Evolutionary conservation across 2,113 vertebrate species (phyloP).

Genomic region (Casuarius casuarius): DNA sequence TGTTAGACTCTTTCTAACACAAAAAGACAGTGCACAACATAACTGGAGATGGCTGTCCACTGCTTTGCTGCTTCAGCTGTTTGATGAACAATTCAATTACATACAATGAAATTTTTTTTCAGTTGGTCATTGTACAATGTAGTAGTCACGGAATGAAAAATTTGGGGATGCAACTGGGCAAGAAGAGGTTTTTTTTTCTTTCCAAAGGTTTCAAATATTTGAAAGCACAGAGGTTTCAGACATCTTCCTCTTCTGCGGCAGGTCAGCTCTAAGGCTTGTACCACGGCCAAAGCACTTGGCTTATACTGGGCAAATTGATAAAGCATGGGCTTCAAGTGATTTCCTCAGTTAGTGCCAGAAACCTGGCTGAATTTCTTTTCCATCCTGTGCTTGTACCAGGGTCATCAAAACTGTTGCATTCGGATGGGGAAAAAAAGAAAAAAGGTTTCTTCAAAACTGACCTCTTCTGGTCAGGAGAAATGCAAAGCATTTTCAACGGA

Average conservation of each 20-base stretch:
- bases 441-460: background rate
- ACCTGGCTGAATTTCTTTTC: background rate
- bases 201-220: background rate
- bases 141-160: background rate
- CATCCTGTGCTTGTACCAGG: background rate
- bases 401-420: background rate
- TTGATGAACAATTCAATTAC: accelerated
- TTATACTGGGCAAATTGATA: background rate
- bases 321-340: background rate
- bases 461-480: background rate
- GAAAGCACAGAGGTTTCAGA: background rate
- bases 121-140: background rate
- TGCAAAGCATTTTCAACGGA: background rate
- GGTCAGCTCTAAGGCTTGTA: background rate
- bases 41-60: background rate
- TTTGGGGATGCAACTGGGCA: background rate
- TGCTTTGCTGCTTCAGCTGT: background rate
- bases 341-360: background rate
- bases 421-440: background rate
- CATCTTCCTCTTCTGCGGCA: background rate
- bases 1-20: background rate
- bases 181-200: background rate
- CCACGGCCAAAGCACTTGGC: background rate
- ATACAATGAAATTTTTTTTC: background rate
- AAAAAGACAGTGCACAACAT: background rate